Conservation (phyloP, 2,888 invertebrate species). For the Deilephila porcellus region DNA sequence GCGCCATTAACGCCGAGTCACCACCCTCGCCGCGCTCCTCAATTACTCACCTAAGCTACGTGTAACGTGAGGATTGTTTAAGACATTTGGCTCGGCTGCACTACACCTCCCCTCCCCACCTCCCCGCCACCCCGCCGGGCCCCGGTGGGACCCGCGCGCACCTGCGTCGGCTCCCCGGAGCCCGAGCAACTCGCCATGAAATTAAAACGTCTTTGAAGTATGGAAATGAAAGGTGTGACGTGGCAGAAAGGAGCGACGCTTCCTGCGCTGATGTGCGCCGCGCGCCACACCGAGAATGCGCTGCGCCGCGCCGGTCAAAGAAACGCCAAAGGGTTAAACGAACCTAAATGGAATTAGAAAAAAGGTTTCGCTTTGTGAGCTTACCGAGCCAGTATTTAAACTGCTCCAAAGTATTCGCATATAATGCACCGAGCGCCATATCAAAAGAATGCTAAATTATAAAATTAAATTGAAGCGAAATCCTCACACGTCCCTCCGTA, state of each 20-base stretch:
- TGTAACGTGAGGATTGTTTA: conserved; percentile 21
- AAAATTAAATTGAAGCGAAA: too few species aligned
- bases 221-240: conserved; percentile 49
- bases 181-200: conserved; percentile 47
- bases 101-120: neutral
- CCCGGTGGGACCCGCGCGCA: conserved; percentile 25
- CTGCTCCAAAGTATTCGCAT: neutral
- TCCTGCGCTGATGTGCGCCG: neutral
- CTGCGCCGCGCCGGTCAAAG: neutral
- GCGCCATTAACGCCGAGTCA: neutral
- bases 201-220: conserved; percentile 52
- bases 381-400: neutral
- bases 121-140: neutral
- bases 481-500: too few species aligned
- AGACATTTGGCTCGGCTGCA: conserved; percentile 1
- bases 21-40: neutral
- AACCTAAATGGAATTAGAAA: too few species aligned
- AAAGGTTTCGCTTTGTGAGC: neutral
- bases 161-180: conserved; percentile 36
- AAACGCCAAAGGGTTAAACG: neutral
- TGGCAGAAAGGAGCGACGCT: conserved; percentile 35
- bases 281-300: neutral
- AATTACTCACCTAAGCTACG: neutral
- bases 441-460: too few species aligned
- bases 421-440: too few species aligned